Evolutionary conservation across 2,888 invertebrate species (phyloP), one percentile per base, ranked within the genome.

Genomic region (Agrenia bidenticulata): DNA sequence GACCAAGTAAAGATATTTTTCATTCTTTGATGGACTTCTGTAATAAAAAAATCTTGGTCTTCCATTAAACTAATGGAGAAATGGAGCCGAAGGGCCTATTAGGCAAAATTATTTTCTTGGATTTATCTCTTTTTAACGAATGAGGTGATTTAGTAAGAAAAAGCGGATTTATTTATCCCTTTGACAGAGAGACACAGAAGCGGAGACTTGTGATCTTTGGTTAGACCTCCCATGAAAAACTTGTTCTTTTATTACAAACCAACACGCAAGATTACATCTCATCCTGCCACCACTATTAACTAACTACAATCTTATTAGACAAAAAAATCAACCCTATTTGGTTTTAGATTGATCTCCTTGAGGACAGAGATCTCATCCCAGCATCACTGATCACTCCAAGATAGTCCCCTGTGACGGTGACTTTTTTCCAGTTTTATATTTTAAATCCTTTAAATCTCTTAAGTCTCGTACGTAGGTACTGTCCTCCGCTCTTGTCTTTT

Each of bases 161-260:
- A 13, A 23, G 45, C 19, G 51, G 23, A 21, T 23, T 24, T 51
- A 51, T 51, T 51, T 23, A 4, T 7, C 19, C 19, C 19, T 17
- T 51, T 51, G 13, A 51, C 51, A 24, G 15, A 15, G 45, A 19
- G 45, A 19, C 9, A 51, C 58, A 58, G 58, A 45, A 58, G 58
- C 58, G 27, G 42, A 58, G 45, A 51, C 24, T 51, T 51, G 51
- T 51, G 51, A 51, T 51, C 51, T 51, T 21, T 17, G 32, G 54
- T 54, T 24, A 50, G 73, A 73, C 73, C 73, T 72, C 73, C 73
- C 72, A 67, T 63, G 69, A 67, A 69, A 71, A 69, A 71, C 69
- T 69, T 61, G 67, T 64, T 69, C 66, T 65, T 72, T 72, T 71
- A 73, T 70, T 70, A 66, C 70, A 49, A 49, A 55, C 56, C 61